Base-by-base conservation (phyloP, 1,140 invertebrate species). In the Cheumatopsyche charites region DNA sequence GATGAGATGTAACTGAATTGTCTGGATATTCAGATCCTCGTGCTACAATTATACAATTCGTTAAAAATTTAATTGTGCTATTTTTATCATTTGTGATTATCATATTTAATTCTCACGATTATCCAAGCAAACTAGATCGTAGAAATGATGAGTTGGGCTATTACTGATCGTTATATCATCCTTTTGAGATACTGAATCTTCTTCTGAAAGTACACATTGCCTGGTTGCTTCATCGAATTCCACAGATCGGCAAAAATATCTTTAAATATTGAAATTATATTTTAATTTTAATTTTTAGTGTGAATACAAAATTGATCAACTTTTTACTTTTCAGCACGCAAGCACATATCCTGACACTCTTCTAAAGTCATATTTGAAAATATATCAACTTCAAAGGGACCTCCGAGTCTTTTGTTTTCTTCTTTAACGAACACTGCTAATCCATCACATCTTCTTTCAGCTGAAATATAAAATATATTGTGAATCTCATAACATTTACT, bases 211-310 rank as follows among this genome's bases (percentile, higher is more conserved):
- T 4, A 93, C 90, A 74, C 94, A 96, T 68, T 92, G 89, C 73
- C 89, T 88, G 0, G 91, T 92, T 83, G 92, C 90, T 71, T 94
- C 92, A 77, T 96, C 93, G 78, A 93, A 95, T 77, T 94, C 93
- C n/a, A 96, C 90, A 5, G 94, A 94, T 21, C 93, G 90, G 79
- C 93, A 95, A 77, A 94, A 94, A 79, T 94, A 92, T 79, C 90
- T 91, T 75, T 42, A 29, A 41, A 42, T 41, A 42, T 26, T 5
- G 5, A 43, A 9, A 13, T 4, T 43, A 45, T 63, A 13, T 63
- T 63, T 9, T 36, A n/a, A 63, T 43, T 43, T 9, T 9, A 7
- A 43, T 9, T 9, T 43, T 13, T 43, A 43, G 7, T 43, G 42
- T 43, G 7, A 9, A 43, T 79, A 62, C 79, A 82, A 78, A 2